A percentile compares a stretch with the other conserved stretches of the same genome.
These are phyloP conservation scores for Mesochorus sp. DNA, from an alignment of 2,888 invertebrate genomes.

Conservation along the genomic window DNA sequence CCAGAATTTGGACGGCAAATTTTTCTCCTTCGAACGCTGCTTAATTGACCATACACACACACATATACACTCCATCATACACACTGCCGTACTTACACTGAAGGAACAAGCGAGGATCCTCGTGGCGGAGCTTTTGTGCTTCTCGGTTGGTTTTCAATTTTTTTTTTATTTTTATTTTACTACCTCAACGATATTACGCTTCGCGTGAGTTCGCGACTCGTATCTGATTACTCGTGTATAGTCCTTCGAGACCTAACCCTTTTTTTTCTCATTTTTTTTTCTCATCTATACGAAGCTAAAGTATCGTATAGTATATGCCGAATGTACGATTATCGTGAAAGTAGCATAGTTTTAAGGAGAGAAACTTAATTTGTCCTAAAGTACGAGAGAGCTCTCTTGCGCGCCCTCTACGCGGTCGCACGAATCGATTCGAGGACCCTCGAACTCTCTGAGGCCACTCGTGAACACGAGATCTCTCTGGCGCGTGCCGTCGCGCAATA, in stretches of 20 bases:
- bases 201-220: conserved; percentile 30
- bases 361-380: conserved; percentile 80
- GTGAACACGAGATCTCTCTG: conserved; percentile 56
- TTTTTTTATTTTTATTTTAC: conserved; percentile 3
- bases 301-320: background rate
- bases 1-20: conserved; percentile 76
- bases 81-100: background rate
- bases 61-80: background rate
- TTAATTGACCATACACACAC: conserved; percentile 76
- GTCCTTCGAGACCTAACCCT: conserved; percentile 15
- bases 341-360: conserved; percentile 74
- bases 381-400: conserved; percentile 73
- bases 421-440: conserved; percentile 79
- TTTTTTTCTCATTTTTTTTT: background rate
- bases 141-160: background rate
- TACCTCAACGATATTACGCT: conserved; percentile 46
- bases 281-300: too few species aligned
- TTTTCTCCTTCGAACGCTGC: conserved; percentile 74
- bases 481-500: conserved; percentile 72
- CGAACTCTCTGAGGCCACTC: conserved; percentile 70
- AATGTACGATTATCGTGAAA: background rate
- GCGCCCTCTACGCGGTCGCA: conserved; percentile 69
- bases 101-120: background rate
- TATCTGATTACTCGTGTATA: conserved; percentile 33
- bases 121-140: background rate